Evolutionary conservation across 2,888 invertebrate genomes (phyloP), one percentile per base, ranked within the genome.

Genomic region (Blastobasis lacticolella): DNA sequence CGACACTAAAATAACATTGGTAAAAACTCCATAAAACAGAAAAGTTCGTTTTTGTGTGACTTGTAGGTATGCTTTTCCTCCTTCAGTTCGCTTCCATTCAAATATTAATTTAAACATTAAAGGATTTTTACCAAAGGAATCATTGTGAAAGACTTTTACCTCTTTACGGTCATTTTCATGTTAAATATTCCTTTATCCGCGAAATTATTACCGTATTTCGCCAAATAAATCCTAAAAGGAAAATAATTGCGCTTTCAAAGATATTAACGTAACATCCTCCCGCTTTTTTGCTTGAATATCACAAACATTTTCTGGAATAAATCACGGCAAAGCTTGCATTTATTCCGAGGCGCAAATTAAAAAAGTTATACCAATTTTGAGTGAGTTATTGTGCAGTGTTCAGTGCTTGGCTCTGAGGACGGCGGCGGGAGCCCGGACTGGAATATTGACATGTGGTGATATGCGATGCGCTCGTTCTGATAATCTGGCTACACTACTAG

Each of bases 321-420:
- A 84, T 87, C 84, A 80, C 62, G 59, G 66, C 61, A 75, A 75
- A 77, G 72, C 78, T 72, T 79, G 79, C 80, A 80, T 81, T 81
- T 79, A 79, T 82, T 75, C 73, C 73, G 75, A 69, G 66, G 71
- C 74, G 77, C 70, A 82, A 84, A 86, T 86, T 86, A 85, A 85
- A 86, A 87, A 87, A 87, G 85, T 86, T 85, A 73, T 66, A 71
- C 76, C 75, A 81, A 82, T 83, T 82, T 80, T 73, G 75, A 77
- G 78, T 83, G 86, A 87, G 82, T 86, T 87, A 86, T 84, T 80
- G 75, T 81, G 74, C 76, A 78, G 73, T 77, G 72, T 75, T 75
- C 75, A 71, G 71, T 71, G 72, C 64, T 64, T 68, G 67, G 67
- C 62, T 54, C 67, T 53, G 58, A 69, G 69, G 69, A 67, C 42